Percentiles rank a stretch among this genome's conserved stretches.
Conservation (phyloP, 2,113 vertebrate genomes). For the Erythrolamprus reginae region DNA sequence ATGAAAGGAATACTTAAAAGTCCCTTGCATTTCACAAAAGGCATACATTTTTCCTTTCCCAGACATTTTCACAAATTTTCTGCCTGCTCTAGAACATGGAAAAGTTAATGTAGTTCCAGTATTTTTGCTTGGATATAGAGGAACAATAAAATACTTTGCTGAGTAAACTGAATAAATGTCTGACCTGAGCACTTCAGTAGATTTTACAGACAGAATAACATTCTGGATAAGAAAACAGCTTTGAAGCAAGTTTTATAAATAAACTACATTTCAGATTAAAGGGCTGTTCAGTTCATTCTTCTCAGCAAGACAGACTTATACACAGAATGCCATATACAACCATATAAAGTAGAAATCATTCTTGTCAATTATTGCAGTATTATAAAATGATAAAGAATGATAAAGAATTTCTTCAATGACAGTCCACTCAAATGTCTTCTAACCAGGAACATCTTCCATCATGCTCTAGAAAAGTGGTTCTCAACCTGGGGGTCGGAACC, state of each 20-base stretch:
- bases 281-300: neutral
- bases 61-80: neutral
- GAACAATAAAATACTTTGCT: neutral
- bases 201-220: neutral
- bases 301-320: neutral
- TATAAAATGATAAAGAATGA: neutral
- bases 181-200: neutral
- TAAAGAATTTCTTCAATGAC: neutral
- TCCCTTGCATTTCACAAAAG: neutral
- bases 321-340: neutral
- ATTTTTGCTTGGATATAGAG: neutral
- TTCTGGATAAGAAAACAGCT: neutral
- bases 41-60: neutral
- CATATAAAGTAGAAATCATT: neutral
- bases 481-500: too few relatives aligned
- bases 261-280: neutral
- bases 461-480: neutral
- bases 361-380: neutral
- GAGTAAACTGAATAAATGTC: neutral
- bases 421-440: neutral
- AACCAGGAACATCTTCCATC: neutral
- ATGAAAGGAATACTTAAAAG: neutral
- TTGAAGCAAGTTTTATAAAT: neutral
- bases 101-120: neutral
- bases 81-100: neutral